Evolutionary conservation across 2,797 vertebrate species (phyloP).

Genomic region (Avahi laniger): DNA sequence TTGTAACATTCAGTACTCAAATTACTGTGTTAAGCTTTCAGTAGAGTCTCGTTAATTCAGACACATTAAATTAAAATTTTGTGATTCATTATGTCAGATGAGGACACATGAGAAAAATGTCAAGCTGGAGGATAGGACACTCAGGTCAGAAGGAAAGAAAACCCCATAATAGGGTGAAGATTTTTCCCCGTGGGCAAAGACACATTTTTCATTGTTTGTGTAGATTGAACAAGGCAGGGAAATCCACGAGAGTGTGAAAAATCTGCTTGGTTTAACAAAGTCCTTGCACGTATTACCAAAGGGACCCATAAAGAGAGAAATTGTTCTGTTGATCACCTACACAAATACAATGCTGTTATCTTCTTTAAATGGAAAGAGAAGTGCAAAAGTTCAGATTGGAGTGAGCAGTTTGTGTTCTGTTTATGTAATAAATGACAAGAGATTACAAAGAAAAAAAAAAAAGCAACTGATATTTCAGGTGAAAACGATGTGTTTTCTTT

Average conservation of each 20-base stretch:
- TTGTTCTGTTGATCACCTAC: neutral
- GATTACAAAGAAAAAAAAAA: neutral
- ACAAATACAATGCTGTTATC: neutral
- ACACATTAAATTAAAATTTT: neutral
- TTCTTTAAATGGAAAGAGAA: neutral
- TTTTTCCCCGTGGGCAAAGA: neutral
- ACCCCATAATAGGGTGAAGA: neutral
- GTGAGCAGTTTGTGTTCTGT: neutral
- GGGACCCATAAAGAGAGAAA: neutral
- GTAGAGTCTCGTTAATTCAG: neutral
- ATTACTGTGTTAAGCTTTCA: neutral
- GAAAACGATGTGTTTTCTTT: constrained; percentile 18
- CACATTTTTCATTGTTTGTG: neutral
- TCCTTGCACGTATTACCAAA: neutral
- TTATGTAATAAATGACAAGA: neutral
- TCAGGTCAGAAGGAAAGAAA: neutral
- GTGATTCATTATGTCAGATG: neutral
- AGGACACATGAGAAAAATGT: neutral
- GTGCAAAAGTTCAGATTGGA: neutral
- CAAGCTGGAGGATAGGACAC: neutral
- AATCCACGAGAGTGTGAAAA: neutral
- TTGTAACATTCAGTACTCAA: neutral
- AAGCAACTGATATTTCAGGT: neutral
- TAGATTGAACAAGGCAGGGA: neutral
- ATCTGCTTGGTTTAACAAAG: neutral